phyloP scores from a whole-genome alignment of 2,888 invertebrate genomes.

The Limnephilus rhombicus region DNA sequence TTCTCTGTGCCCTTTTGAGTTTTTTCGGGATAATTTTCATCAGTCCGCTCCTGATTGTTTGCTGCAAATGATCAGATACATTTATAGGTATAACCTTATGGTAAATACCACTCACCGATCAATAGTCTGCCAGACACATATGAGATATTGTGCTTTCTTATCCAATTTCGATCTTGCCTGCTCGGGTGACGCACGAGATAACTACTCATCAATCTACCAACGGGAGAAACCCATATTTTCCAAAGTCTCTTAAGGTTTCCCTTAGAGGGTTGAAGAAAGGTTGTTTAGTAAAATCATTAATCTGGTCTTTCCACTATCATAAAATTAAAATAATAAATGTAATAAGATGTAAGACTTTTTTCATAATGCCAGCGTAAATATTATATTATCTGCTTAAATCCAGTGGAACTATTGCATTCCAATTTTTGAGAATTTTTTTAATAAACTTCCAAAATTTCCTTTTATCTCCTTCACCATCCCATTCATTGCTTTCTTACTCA shows the following conservation, averaged over 20 bases:
- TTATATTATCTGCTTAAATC: too few species aligned
- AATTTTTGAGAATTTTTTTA: too few species aligned
- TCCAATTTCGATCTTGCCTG: not conserved
- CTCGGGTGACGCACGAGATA: not conserved
- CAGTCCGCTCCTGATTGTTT: not conserved
- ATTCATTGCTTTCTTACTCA: too few species aligned
- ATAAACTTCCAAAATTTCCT: too few species aligned
- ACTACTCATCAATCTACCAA: not conserved
- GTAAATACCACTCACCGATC: not conserved
- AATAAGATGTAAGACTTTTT: too few species aligned
- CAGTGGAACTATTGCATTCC: too few species aligned
- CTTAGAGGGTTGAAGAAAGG: not conserved
- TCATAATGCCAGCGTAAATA: too few species aligned
- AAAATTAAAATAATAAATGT: not conserved
- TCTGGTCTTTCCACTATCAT: not conserved
- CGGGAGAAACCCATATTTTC: not conserved
- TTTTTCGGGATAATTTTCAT: not conserved
- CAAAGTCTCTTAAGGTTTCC: not conserved
- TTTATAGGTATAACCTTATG: not conserved
- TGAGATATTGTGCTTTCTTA: not conserved
- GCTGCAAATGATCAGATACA: not conserved
- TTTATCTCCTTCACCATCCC: too few species aligned
- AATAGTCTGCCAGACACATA: not conserved
- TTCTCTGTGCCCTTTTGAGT: not conserved
- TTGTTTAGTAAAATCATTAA: not conserved